A percentile compares a stretch with the other conserved stretches of the same genome.
Evolutionary conservation across 2,888 invertebrate species (phyloP).

Genomic region (Agriopis aurantiaria): DNA sequence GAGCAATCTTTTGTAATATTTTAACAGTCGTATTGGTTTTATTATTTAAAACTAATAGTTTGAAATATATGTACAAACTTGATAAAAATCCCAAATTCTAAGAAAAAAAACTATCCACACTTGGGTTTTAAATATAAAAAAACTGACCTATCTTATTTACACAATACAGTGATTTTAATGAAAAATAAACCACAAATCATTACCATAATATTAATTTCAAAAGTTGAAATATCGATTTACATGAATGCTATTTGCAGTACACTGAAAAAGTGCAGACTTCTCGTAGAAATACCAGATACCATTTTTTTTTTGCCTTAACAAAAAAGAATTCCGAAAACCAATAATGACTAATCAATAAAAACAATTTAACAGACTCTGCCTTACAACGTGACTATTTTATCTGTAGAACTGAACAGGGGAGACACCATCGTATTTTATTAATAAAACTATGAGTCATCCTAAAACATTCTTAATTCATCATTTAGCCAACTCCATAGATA

Average conservation of each 20-base stretch:
- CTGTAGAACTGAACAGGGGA: not conserved
- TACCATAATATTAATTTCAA: no score
- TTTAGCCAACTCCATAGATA: not conserved
- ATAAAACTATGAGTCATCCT: not conserved
- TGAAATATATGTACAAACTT: not conserved
- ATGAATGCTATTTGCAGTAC: not conserved
- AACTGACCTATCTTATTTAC: not conserved
- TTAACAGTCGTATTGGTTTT: not conserved
- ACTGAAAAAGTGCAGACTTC: not conserved
- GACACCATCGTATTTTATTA: not conserved
- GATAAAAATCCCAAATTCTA: not conserved
- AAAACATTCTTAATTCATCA: not conserved
- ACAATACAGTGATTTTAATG: not conserved
- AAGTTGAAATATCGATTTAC: not conserved
- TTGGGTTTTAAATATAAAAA: no score
- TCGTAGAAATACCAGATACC: not conserved
- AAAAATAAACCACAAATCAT: no score
- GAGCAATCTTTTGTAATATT: not conserved
- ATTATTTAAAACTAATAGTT: not conserved
- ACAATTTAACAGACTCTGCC: slow-evolving; percentile 10
- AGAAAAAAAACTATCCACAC: no score
- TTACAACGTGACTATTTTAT: not conserved
- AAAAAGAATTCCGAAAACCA: slow-evolving; percentile 14
- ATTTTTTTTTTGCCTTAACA: not conserved
- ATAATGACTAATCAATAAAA: slow-evolving; percentile 24